A percentile compares a stretch with the other conserved stretches of the same genome.
Conservation (phyloP, 2,888 invertebrate species). For the Brenthis hecate region DNA sequence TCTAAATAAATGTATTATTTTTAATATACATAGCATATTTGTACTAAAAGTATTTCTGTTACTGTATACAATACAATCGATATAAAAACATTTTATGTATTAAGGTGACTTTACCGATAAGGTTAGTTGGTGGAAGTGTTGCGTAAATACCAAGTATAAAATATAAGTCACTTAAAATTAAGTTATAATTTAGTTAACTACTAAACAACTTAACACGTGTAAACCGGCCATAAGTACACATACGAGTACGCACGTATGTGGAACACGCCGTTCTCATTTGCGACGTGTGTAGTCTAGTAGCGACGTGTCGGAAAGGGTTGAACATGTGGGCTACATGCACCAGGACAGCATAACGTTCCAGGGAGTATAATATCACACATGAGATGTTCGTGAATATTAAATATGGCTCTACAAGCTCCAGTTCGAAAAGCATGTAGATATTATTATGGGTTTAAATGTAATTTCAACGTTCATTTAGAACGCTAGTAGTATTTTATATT, state of each 20-base stretch:
- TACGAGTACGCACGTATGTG: background rate
- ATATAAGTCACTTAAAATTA: too few relatives aligned
- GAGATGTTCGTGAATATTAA: slow-evolving; percentile 53
- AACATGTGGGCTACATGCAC: slow-evolving; percentile 80
- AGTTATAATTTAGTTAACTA: too few relatives aligned
- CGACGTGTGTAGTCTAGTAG: slow-evolving; percentile 5
- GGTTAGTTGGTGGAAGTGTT: background rate
- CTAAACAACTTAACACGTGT: too few relatives aligned
- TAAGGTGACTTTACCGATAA: slow-evolving; percentile 1
- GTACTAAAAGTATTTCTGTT: too few relatives aligned
- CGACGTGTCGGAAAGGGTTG: slow-evolving; percentile 75
- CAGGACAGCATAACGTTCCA: slow-evolving; percentile 60
- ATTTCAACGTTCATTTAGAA: too few relatives aligned
- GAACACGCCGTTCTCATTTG: background rate
- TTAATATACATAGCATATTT: too few relatives aligned
- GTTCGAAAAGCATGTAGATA: slow-evolving; percentile 20
- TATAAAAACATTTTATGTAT: too few relatives aligned
- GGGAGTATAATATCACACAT: slow-evolving; percentile 65
- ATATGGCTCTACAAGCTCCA: slow-evolving; percentile 32
- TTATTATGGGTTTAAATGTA: too few relatives aligned
- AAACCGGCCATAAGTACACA: too few relatives aligned
- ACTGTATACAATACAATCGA: too few relatives aligned
- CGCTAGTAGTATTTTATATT: too few relatives aligned
- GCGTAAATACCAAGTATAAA: background rate
- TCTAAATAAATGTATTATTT: too few relatives aligned